These are phyloP conservation scores for Nettapus auritus DNA, from an alignment of 2,113 vertebrate species.

Conservation along the genomic window DNA sequence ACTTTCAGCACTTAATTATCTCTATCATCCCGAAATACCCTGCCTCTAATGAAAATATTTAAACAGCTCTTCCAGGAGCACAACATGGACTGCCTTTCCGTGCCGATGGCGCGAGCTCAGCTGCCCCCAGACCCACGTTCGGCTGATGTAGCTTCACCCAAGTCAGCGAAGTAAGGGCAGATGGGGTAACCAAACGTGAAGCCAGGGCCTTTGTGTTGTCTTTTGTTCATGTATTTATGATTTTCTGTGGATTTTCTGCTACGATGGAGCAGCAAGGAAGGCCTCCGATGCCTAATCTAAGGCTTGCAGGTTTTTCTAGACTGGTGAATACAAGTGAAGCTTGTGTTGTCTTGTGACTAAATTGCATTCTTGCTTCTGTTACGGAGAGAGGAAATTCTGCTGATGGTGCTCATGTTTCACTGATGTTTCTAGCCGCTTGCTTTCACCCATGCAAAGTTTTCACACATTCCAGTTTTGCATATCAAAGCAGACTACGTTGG, in stretches of 20 bases:
- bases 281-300: constrained; percentile 14
- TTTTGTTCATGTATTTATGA: background rate
- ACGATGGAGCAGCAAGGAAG: background rate
- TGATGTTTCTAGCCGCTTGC: constrained; percentile 50
- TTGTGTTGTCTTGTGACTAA: constrained; percentile 49
- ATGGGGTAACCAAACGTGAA: background rate
- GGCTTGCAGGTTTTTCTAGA: constrained; percentile 26
- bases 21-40: constrained; percentile 67
- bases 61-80: constrained; percentile 56
- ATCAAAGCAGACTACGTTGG: constrained; percentile 28
- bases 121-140: background rate
- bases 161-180: background rate
- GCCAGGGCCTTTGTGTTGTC: background rate
- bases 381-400: constrained; percentile 34
- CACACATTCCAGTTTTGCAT: constrained; percentile 35
- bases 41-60: constrained; percentile 74
- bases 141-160: background rate
- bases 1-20: constrained; percentile 71
- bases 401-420: constrained; percentile 43
- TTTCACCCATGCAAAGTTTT: constrained; percentile 60
- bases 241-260: background rate
- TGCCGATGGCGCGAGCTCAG: background rate
- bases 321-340: constrained; percentile 1
- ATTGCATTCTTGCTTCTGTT: constrained; percentile 2
- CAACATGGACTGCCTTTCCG: constrained; percentile 1